Evolutionary conservation across 2,113 vertebrate species (phyloP).

Genomic region (Apistogramma diplotaenia): DNA sequence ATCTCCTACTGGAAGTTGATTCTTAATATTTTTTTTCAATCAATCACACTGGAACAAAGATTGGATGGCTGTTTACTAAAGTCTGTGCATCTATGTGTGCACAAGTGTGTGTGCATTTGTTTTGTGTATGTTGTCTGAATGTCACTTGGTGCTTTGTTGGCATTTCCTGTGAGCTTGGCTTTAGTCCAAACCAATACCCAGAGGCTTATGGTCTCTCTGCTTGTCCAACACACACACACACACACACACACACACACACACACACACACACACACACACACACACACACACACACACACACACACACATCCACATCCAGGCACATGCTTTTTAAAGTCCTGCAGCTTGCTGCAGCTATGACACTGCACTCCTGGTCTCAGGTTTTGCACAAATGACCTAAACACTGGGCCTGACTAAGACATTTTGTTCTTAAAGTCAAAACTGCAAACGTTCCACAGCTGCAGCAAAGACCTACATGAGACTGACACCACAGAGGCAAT

Average conservation of each 20-base stretch:
- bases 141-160: constrained; percentile 39
- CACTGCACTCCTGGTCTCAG: not conserved
- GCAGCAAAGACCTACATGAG: not conserved
- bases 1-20: not conserved
- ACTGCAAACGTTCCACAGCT: not conserved
- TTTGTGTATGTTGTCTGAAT: constrained; percentile 16
- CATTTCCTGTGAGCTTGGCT: constrained; percentile 36
- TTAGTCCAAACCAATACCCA: constrained; percentile 47
- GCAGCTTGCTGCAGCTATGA: constrained; percentile 15
- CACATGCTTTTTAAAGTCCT: constrained; percentile 8
- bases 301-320: not conserved
- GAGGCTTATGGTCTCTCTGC: constrained; percentile 17
- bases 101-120: not conserved
- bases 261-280: constrained; percentile 3
- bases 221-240: not conserved
- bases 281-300: not conserved
- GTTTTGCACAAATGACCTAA: not conserved
- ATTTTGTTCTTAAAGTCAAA: not conserved
- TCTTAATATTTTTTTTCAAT: not conserved
- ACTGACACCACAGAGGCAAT: not conserved
- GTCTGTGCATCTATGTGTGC: constrained; percentile 7
- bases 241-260: not conserved
- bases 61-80: not conserved
- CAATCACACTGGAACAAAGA: constrained; percentile 11
- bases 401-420: not conserved